Evolutionary conservation across 2,888 invertebrate genomes (phyloP).

Genomic region (Leucoma salicis): DNA sequence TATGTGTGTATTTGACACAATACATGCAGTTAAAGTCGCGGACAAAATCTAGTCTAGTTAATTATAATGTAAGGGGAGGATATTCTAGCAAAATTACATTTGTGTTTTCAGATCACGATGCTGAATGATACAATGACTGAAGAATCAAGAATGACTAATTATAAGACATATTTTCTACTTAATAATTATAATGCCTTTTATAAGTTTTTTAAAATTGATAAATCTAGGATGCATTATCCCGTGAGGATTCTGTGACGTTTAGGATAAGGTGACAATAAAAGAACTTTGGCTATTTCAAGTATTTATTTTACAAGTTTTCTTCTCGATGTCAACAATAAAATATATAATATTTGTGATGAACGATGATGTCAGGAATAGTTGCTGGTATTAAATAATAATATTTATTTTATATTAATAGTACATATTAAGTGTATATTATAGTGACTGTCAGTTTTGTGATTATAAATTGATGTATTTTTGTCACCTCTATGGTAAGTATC

Average conservation of each 20-base stretch:
- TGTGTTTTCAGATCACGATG: constrained; percentile 56
- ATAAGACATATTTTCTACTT: background rate
- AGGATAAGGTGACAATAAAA: constrained; percentile 54
- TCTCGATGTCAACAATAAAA: constrained; percentile 65
- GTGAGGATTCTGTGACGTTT: constrained; percentile 14
- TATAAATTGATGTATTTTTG: background rate
- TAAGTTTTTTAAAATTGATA: background rate
- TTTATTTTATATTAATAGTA: background rate
- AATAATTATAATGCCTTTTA: background rate
- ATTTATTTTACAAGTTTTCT: constrained; percentile 65
- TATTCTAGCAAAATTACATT: too few species aligned
- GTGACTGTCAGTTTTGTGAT: background rate
- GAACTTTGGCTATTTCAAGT: constrained; percentile 54
- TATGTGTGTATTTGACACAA: too few species aligned
- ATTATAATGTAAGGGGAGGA: too few species aligned
- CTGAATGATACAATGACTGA: constrained; percentile 21
- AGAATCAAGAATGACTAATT: background rate
- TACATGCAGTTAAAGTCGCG: too few species aligned
- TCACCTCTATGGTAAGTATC: too few species aligned
- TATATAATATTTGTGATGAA: constrained; percentile 36
- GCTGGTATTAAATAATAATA: constrained; percentile 8
- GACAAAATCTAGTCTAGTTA: too few species aligned
- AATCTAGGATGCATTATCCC: constrained; percentile 4
- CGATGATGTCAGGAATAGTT: constrained; percentile 11
- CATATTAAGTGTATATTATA: background rate